Base-by-base conservation (phyloP, 2,113 vertebrate genomes). In the Paraplagusia blochii region DNA sequence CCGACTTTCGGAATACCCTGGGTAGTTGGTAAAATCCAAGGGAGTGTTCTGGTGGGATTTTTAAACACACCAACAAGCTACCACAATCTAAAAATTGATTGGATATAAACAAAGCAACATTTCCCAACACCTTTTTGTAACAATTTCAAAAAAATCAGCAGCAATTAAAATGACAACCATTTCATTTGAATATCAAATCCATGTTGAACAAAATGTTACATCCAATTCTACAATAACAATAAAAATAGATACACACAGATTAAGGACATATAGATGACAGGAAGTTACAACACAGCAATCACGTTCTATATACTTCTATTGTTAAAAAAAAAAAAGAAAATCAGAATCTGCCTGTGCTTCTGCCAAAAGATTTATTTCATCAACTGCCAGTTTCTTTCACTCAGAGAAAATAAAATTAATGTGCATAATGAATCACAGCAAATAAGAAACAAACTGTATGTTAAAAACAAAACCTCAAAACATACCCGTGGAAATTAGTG, bases 281-380 rank as follows among this genome's bases (percentile, higher is more conserved):
- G 78, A 90, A 85, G 82, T 85, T 89, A 90, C 87, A 86, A 85
- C 85, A 91, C 88, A 83, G 80, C 83, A 88, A 90, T 83, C 87
- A 89, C 87, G 34, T 89, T 88, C 82, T 85, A 83, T 78, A 76
- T 84, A 81, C 84, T 69, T 75, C 80, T 87, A 76, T 60, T 46
- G 3, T n/a, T n/a, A 13, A 43, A 29, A 29, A 4, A 43, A 34
- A 76, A 13, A 43, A 29, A 29, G 2, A 43, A 34, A 76, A 53
- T 65, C 76, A 72, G 68, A 78, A 80, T 77, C 72, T 63, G 72
- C 69, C 74, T 83, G 66, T 61, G 78, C 63, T 7, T 82, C 77
- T 76, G 64, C 80, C 62, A 55, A 72, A 81, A 82, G 57, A 83
- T 82, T 56, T 70, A 72, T 80, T 69, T 82, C 64, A 48, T 87